These are phyloP conservation scores for Corythornis vintsioides DNA, from an alignment of 2,113 vertebrate species.

Conservation along the genomic window DNA sequence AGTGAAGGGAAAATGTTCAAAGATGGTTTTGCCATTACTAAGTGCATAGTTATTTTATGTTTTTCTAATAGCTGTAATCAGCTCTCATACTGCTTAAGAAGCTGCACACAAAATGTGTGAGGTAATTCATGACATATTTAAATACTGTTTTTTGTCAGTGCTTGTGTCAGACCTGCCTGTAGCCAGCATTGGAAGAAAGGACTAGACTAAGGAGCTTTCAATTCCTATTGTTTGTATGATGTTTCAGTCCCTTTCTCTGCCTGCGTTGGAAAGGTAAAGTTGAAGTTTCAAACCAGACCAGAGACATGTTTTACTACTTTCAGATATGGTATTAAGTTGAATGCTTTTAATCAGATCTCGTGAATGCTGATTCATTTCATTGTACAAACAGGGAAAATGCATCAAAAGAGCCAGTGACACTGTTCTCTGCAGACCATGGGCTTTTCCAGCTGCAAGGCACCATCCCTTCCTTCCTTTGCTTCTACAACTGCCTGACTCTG, in stretches of 20 bases:
- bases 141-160: background rate
- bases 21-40: background rate
- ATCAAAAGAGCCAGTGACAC: fast-evolving
- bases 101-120: background rate
- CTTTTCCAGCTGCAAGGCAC: background rate
- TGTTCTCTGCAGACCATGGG: background rate
- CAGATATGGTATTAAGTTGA: background rate
- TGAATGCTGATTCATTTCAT: background rate
- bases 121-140: background rate
- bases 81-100: background rate
- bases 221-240: background rate
- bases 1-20: background rate
- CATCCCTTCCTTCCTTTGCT: background rate
- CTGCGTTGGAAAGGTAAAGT: background rate
- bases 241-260: background rate
- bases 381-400: background rate
- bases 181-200: background rate
- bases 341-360: background rate
- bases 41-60: background rate
- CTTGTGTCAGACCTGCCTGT: background rate
- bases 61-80: background rate
- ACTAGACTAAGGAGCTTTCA: background rate
- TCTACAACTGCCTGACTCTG: background rate
- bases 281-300: background rate
- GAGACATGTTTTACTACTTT: background rate